Evolutionary conservation across 2,113 vertebrate genomes (phyloP).

Genomic region (Mesitornis unicolor): DNA sequence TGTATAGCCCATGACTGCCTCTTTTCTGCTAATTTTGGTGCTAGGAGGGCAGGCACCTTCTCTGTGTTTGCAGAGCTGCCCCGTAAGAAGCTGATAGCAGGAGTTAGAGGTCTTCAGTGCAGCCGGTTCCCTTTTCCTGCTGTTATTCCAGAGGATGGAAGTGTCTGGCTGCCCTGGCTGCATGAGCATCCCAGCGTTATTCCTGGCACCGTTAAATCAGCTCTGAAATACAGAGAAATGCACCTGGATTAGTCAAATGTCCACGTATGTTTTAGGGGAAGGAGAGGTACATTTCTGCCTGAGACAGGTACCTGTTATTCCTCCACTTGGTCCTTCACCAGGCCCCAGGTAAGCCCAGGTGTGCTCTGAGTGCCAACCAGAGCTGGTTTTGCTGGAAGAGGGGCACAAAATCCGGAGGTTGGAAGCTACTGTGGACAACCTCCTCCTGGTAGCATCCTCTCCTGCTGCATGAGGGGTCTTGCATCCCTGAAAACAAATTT

Average conservation of each 20-base stretch:
- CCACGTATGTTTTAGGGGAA: neutral
- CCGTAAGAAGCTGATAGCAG: neutral
- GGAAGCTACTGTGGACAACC: neutral
- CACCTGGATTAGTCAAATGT: neutral
- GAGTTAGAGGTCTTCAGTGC: neutral
- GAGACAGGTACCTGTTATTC: neutral
- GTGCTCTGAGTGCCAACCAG: neutral
- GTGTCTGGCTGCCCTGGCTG: neutral
- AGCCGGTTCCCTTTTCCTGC: neutral
- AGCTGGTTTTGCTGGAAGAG: neutral
- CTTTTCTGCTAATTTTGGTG: neutral
- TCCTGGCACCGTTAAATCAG: neutral
- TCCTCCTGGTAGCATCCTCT: neutral
- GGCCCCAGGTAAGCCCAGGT: neutral
- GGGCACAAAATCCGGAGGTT: neutral
- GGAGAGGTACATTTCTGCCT: rapidly evolving
- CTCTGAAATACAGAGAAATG: neutral
- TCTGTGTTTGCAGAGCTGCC: neutral
- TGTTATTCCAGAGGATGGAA: neutral
- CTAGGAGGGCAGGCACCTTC: neutral
- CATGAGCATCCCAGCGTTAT: neutral
- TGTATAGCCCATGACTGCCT: neutral
- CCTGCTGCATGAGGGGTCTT: neutral
- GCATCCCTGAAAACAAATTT: neutral
- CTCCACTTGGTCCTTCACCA: neutral